phyloP scores from a whole-genome alignment of 1,140 invertebrate species.

The Macrotrachela quadricornifera region DNA sequence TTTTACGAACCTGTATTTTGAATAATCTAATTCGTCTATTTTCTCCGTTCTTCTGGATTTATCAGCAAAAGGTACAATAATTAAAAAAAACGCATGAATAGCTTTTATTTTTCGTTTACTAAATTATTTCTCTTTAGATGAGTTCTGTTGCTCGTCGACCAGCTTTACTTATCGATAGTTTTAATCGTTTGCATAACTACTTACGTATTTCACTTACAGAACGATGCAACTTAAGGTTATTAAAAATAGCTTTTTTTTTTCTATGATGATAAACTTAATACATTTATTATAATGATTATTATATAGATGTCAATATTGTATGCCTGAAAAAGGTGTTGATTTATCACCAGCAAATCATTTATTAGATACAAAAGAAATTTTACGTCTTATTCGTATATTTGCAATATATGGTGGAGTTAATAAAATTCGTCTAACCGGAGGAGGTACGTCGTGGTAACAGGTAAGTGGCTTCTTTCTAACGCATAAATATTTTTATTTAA shows the following conservation, averaged over 20 bases:
- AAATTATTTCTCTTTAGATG: too few species aligned
- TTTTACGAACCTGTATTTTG: too few species aligned
- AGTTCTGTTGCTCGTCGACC: too few species aligned
- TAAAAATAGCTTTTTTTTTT: too few species aligned
- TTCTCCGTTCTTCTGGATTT: too few species aligned
- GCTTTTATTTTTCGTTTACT: too few species aligned
- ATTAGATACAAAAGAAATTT: constrained; percentile 60
- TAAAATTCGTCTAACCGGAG: constrained; percentile 84
- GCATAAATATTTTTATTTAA: constrained; percentile 25
- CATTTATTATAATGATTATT: too few species aligned
- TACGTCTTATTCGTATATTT: constrained; percentile 53
- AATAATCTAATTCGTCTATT: too few species aligned
- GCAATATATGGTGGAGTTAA: constrained; percentile 55
- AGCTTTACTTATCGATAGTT: constrained; percentile 39
- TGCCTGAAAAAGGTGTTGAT: constrained; percentile 76
- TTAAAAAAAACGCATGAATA: too few species aligned
- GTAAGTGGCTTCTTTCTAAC: too few species aligned
- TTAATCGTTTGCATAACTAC: constrained; percentile 70
- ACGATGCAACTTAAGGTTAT: constrained; percentile 83
- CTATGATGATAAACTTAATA: too few species aligned
- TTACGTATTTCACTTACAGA: constrained; percentile 84
- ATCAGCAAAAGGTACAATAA: too few species aligned
- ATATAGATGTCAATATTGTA: constrained; percentile 62
- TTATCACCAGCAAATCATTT: constrained; percentile 45
- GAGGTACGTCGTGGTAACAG: constrained; percentile 31